These are phyloP conservation scores for Mechanitis mazaeus DNA, from an alignment of 2,888 invertebrate species.

Conservation along the genomic window DNA sequence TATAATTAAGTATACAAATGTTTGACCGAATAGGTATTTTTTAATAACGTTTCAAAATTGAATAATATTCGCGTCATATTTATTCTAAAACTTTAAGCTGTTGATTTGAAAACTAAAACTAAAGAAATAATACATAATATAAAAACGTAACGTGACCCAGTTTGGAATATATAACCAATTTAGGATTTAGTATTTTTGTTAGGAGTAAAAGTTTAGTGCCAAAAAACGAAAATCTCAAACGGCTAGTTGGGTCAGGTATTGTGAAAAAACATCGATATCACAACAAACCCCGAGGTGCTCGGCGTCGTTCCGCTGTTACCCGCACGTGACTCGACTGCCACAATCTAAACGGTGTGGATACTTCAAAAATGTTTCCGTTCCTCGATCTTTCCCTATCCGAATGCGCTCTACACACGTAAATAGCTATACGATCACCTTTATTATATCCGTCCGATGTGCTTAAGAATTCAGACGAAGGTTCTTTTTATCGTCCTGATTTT, in stretches of 20 bases:
- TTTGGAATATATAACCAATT: neutral
- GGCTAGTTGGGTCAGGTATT: conserved; percentile 64
- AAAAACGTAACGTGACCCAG: neutral
- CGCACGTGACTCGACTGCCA: conserved; percentile 66
- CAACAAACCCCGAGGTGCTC: conserved; percentile 70
- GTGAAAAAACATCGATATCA: conserved; percentile 70
- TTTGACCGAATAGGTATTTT: too few relatives aligned
- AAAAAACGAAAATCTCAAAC: conserved; percentile 53
- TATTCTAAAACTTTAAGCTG: too few relatives aligned
- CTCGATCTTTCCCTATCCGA: conserved; percentile 64
- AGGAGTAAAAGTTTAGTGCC: neutral
- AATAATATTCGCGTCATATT: too few relatives aligned
- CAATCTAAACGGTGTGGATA: conserved; percentile 58
- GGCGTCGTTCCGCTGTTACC: conserved; percentile 64
- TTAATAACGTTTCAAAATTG: too few relatives aligned
- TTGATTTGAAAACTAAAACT: too few relatives aligned
- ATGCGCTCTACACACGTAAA: conserved; percentile 64
- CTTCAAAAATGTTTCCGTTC: conserved; percentile 71
- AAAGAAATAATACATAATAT: too few relatives aligned
- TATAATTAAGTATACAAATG: too few relatives aligned
- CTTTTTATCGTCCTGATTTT: conserved; percentile 32
- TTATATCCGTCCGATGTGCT: conserved; percentile 45
- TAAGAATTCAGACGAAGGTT: conserved; percentile 31
- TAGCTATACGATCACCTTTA: conserved; percentile 59
- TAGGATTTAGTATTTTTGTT: neutral